phyloP scores from a whole-genome alignment of 2,113 vertebrate genomes.

The Trachemys scripta region DNA sequence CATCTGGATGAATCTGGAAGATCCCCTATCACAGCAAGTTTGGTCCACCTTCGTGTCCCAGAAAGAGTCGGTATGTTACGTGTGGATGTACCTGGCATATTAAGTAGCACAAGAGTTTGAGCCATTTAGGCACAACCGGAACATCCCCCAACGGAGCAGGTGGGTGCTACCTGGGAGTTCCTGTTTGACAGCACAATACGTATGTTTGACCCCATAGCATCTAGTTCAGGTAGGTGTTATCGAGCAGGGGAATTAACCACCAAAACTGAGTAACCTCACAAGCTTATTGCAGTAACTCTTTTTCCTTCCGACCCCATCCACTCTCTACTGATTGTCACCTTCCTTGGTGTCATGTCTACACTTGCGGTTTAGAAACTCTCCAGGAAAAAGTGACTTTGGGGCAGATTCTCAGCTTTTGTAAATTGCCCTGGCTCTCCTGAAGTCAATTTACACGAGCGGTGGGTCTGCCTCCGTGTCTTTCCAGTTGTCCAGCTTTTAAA shows the following conservation, averaged over 20 bases:
- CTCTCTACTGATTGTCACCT: neutral
- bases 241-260: neutral
- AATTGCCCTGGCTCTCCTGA: neutral
- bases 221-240: neutral
- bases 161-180: accelerated
- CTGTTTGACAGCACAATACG: neutral
- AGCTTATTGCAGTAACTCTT: neutral
- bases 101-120: neutral
- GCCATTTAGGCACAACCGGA: neutral
- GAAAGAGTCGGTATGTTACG: neutral
- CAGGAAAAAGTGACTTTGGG: neutral
- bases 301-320: neutral
- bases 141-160: accelerated
- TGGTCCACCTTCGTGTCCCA: neutral
- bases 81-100: neutral
- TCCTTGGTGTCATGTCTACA: neutral
- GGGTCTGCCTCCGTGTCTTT: neutral
- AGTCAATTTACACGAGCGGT: neutral
- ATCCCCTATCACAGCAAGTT: neutral
- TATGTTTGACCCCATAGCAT: accelerated
- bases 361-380: neutral
- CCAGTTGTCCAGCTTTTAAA: neutral
- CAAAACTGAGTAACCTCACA: neutral
- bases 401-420: neutral
- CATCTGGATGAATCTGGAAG: neutral